A percentile compares a stretch with the other conserved stretches of the same genome.
These are phyloP conservation scores for Heteromurus nitidus DNA, from an alignment of 2,888 invertebrate species.

Conservation along the genomic window DNA sequence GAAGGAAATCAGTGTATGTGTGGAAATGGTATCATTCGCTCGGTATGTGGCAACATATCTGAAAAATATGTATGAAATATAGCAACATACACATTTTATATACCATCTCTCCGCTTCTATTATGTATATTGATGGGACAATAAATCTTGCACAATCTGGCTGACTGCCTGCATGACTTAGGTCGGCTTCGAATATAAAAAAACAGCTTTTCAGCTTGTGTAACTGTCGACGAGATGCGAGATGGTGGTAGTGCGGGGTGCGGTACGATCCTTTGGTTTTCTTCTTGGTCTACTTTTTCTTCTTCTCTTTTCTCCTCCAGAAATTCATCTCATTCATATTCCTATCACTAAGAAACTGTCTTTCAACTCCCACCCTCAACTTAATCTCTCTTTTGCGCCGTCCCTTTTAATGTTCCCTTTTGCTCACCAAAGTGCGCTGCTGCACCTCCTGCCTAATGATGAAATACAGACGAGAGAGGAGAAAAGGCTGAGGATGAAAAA, in stretches of 20 bases:
- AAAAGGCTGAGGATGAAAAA: no score
- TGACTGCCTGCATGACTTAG: slow-evolving; percentile 20
- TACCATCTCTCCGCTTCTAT: not conserved
- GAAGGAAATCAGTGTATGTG: no score
- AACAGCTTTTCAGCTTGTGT: no score
- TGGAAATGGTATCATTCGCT: no score
- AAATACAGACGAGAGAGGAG: slow-evolving; percentile 4
- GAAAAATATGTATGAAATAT: no score
- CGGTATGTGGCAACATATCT: no score
- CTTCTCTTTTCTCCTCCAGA: slow-evolving; percentile 10
- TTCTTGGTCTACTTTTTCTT: not conserved
- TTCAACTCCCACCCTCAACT: slow-evolving; percentile 58
- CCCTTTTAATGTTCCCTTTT: slow-evolving; percentile 55
- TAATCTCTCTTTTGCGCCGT: slow-evolving; percentile 57
- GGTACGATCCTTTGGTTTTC: slow-evolving; percentile 15
- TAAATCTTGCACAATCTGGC: slow-evolving; percentile 63
- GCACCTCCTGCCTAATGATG: slow-evolving; percentile 30
- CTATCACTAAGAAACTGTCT: slow-evolving; percentile 61
- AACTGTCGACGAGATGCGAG: not conserved
- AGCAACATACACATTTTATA: no score
- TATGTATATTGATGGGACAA: slow-evolving; percentile 47
- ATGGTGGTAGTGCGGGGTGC: no score
- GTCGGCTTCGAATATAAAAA: no score
- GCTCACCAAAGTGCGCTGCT: not conserved
- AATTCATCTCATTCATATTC: slow-evolving; percentile 61